A percentile compares a stretch with the other conserved stretches of the same genome.
phyloP scores from a whole-genome alignment of 2,888 invertebrate genomes.

The Plutella xylostella region DNA sequence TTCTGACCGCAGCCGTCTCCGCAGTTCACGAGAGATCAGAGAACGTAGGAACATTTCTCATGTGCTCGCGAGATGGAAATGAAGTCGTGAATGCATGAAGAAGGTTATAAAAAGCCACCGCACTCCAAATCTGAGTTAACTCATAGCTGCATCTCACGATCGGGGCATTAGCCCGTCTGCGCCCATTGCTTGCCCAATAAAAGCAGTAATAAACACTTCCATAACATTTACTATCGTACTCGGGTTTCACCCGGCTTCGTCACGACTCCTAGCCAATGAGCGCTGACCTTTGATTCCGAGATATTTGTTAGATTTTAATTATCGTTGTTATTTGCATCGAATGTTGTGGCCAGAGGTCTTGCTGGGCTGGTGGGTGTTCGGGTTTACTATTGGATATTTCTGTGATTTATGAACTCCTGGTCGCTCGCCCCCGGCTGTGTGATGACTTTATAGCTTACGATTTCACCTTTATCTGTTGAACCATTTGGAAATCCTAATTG shows the following conservation, averaged over 20 bases:
- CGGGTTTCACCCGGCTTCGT: background rate
- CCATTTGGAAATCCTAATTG: slow-evolving; percentile 1
- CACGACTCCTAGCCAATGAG: background rate
- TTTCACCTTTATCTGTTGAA: slow-evolving; percentile 3
- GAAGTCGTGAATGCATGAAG: slow-evolving; percentile 5
- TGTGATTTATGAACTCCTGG: slow-evolving; percentile 3
- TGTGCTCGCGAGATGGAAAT: background rate
- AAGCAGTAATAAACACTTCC: slow-evolving; percentile 5
- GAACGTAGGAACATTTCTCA: background rate
- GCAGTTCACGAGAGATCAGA: background rate
- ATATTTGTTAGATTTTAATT: slow-evolving; percentile 3
- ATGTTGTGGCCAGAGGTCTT: background rate
- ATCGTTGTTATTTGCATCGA: background rate
- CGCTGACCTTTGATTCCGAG: background rate
- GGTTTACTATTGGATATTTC: background rate
- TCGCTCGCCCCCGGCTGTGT: slow-evolving; percentile 14
- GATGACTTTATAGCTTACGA: slow-evolving; percentile 25
- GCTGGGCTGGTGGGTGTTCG: background rate
- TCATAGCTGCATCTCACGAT: background rate
- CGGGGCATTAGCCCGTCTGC: background rate
- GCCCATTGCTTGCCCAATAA: background rate
- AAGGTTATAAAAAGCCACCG: slow-evolving; percentile 1
- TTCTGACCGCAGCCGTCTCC: background rate
- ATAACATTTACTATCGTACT: background rate
- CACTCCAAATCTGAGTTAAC: background rate